Evolutionary conservation across 1,140 invertebrate genomes (phyloP).

Genomic region (Tetragnatha versicolor): DNA sequence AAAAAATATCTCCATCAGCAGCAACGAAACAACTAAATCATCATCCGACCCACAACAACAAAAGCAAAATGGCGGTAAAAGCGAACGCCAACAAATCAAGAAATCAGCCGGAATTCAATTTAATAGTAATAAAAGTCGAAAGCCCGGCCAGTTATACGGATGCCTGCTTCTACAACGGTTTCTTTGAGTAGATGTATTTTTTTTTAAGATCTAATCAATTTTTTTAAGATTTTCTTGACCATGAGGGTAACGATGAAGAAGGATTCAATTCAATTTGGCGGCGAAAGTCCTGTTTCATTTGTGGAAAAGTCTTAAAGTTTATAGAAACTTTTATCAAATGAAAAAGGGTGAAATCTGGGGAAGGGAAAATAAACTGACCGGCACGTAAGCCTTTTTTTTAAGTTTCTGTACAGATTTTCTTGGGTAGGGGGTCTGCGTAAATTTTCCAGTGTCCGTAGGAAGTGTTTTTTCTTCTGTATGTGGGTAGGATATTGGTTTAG

Average conservation of each 20-base stretch:
- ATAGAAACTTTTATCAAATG: neutral
- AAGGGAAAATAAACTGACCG: neutral
- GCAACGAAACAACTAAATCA: too few species aligned
- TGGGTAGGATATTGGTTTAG: too few species aligned
- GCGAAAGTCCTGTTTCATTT: neutral
- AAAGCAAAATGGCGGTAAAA: constrained; percentile 4
- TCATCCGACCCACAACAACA: too few species aligned
- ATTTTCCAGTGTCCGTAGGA: too few species aligned
- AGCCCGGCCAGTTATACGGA: neutral
- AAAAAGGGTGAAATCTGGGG: too few species aligned
- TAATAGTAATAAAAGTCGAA: constrained; percentile 12
- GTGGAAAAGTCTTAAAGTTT: constrained; percentile 8
- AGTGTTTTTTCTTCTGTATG: too few species aligned
- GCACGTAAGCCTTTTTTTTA: neutral
- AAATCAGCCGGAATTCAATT: constrained; percentile 11
- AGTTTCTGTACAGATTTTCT: neutral
- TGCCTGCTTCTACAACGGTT: neutral
- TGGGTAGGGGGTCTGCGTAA: too few species aligned
- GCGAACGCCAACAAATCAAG: neutral
- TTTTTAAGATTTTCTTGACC: neutral
- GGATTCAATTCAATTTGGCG: constrained; percentile 5
- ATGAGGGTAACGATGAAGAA: constrained; percentile 7
- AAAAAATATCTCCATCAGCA: too few species aligned
- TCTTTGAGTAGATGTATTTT: neutral
- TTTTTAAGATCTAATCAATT: constrained; percentile 13